Evolutionary conservation across 2,797 vertebrate species (phyloP).

Genomic region (Spheniscus humboldti): DNA sequence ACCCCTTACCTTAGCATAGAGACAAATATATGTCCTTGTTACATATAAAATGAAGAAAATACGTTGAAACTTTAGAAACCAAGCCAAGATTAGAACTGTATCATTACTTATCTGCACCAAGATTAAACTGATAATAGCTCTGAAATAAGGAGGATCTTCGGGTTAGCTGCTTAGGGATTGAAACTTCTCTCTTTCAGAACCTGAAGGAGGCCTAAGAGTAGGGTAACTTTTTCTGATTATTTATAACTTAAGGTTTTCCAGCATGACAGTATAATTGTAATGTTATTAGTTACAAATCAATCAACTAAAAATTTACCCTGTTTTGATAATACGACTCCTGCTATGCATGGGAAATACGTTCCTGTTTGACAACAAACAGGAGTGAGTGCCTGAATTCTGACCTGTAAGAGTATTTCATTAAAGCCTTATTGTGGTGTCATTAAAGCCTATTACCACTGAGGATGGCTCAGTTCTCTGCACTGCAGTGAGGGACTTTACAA

Average conservation of each 20-base stretch:
- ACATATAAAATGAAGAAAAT: background rate
- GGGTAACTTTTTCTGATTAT: background rate
- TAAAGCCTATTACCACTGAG: background rate
- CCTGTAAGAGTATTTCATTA: background rate
- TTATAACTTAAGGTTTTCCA: background rate
- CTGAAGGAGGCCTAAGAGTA: background rate
- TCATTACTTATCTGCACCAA: background rate
- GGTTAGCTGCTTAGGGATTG: background rate
- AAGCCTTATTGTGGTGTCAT: background rate
- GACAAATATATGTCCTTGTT: background rate
- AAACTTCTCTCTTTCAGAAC: background rate
- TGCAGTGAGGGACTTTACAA: background rate
- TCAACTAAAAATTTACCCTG: background rate
- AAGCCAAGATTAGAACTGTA: background rate
- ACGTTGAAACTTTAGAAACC: background rate
- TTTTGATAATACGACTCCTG: background rate
- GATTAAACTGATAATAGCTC: background rate
- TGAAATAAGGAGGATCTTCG: background rate
- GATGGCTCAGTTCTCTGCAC: background rate
- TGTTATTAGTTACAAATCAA: background rate
- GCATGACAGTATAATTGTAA: background rate
- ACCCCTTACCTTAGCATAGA: background rate
- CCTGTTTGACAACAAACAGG: background rate
- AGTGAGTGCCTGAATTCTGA: background rate
- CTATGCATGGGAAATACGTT: background rate